A percentile compares a stretch with the other conserved stretches of the same genome.
phyloP scores from a whole-genome alignment of 2,113 vertebrate genomes.

The Tichodroma muraria region DNA sequence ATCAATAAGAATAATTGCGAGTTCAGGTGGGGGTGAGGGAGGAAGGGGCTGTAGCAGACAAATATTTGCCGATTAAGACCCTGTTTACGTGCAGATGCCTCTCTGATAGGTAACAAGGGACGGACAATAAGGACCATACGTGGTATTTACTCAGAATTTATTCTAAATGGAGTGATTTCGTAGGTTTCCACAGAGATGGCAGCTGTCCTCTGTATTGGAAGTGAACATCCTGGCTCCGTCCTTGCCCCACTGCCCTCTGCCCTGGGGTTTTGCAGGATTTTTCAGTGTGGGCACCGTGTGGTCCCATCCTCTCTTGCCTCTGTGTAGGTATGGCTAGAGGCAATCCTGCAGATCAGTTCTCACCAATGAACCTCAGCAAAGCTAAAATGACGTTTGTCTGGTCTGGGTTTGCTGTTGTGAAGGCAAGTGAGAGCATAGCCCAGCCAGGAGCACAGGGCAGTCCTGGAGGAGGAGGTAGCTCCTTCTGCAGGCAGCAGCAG shows the following conservation, averaged over 20 bases:
- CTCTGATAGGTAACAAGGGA: background rate
- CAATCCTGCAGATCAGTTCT: background rate
- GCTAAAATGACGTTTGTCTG: background rate
- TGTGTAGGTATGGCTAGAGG: background rate
- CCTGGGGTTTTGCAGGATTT: background rate
- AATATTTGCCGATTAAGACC: background rate
- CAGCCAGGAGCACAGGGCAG: background rate
- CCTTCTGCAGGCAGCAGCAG: background rate
- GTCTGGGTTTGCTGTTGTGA: background rate
- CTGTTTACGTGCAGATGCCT: slow-evolving; percentile 4
- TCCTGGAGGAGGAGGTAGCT: background rate
- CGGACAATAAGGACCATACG: background rate
- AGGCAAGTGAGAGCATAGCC: background rate
- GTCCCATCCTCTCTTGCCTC: background rate
- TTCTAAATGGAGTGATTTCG: background rate
- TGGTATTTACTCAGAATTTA: slow-evolving; percentile 27
- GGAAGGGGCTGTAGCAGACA: background rate
- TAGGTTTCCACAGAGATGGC: background rate
- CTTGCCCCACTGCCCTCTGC: background rate
- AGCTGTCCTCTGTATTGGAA: background rate
- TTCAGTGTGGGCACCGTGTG: accelerated
- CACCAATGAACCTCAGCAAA: background rate
- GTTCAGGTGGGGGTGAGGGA: background rate
- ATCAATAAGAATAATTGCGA: slow-evolving; percentile 33
- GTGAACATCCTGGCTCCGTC: accelerated